Conservation (phyloP, 2,888 invertebrate genomes). For the Ischnus inquisitorius region DNA sequence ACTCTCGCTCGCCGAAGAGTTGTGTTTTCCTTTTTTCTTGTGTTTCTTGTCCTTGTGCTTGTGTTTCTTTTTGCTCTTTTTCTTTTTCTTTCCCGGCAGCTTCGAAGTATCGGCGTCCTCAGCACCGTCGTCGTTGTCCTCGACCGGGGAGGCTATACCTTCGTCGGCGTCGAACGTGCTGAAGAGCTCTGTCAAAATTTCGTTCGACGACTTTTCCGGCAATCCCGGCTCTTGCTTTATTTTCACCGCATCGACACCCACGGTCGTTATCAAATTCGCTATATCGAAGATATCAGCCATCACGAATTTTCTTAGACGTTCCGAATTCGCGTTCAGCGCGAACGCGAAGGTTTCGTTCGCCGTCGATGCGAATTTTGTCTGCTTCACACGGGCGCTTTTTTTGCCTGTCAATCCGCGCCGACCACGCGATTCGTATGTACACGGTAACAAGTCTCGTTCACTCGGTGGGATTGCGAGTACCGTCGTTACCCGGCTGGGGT, state of each 20-base stretch:
- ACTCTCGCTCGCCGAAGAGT: slow-evolving; percentile 81
- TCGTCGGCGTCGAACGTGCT: slow-evolving; percentile 88
- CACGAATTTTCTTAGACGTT: neutral
- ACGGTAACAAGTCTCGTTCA: neutral
- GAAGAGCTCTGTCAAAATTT: slow-evolving; percentile 94
- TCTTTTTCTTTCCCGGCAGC: slow-evolving; percentile 76
- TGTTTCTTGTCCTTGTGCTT: slow-evolving; percentile 87
- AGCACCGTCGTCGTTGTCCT: slow-evolving; percentile 69
- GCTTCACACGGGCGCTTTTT: neutral
- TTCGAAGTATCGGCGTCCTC: slow-evolving; percentile 76
- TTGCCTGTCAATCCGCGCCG: slow-evolving; percentile 2
- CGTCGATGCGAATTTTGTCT: neutral
- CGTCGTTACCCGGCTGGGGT: neutral
- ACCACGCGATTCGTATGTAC: neutral
- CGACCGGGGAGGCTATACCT: slow-evolving; percentile 78
- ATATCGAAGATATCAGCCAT: slow-evolving; percentile 84
- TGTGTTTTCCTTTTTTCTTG: slow-evolving; percentile 86
- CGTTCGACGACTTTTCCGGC: slow-evolving; percentile 90
- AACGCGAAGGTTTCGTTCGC: neutral
- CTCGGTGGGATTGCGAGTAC: neutral
- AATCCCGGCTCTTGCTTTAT: slow-evolving; percentile 83
- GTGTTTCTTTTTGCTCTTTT: slow-evolving; percentile 80
- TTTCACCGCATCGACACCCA: slow-evolving; percentile 83
- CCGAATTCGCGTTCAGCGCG: neutral
- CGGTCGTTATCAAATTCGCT: slow-evolving; percentile 83